Conservation (phyloP, 1,140 invertebrate species). For the Augochlora pura region DNA sequence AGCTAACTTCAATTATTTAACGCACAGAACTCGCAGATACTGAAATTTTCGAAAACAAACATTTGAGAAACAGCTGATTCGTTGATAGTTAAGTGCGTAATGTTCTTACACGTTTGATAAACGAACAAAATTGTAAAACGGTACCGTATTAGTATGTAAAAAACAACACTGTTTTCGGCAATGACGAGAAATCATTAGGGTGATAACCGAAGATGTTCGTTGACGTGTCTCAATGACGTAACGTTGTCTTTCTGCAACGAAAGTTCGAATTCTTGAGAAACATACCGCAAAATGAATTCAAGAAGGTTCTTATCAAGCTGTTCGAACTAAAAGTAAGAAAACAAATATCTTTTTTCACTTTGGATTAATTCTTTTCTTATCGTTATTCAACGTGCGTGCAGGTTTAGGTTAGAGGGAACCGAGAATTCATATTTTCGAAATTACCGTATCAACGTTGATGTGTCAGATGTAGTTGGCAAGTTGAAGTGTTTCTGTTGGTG, state of each 20-base stretch:
- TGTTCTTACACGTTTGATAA: background rate
- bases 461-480: conserved; percentile 1
- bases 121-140: background rate
- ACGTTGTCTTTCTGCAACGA: conserved; percentile 30
- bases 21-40: background rate
- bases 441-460: background rate
- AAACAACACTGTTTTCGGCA: background rate
- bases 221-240: conserved; percentile 51
- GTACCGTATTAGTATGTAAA: background rate
- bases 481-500: too few relatives aligned
- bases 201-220: conserved; percentile 41
- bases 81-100: conserved; percentile 16
- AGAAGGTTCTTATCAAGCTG: conserved; percentile 11
- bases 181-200: conserved; percentile 6
- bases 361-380: background rate
- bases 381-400: too few relatives aligned
- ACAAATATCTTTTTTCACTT: background rate
- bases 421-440: background rate
- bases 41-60: conserved; percentile 10
- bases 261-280: conserved; percentile 13
- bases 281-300: conserved; percentile 24
- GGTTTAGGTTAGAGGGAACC: conserved; percentile 24
- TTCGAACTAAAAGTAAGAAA: conserved; percentile 27
- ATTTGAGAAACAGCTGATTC: conserved; percentile 34
- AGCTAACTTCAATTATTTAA: conserved; percentile 19